These are phyloP conservation scores for Cephus cinctus DNA, from an alignment of 1,140 invertebrate genomes.

Conservation along the genomic window DNA sequence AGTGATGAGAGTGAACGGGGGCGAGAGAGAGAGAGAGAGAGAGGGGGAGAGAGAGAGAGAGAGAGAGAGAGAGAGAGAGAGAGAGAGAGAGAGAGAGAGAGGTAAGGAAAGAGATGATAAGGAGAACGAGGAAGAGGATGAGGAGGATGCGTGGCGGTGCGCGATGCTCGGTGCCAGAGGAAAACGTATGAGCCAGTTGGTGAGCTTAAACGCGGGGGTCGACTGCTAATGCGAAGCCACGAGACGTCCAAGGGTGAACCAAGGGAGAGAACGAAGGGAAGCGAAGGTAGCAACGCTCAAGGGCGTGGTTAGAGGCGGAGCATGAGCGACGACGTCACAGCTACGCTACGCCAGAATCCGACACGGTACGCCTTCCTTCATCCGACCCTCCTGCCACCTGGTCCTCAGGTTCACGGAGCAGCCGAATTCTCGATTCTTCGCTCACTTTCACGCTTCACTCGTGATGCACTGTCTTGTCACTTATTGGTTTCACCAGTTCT, in stretches of 20 bases:
- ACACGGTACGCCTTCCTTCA: conserved; percentile 11
- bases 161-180: conserved; percentile 11
- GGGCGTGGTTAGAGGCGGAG: conserved; percentile 21
- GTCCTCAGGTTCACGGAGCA: conserved; percentile 14
- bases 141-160: too few relatives aligned
- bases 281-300: conserved; percentile 12
- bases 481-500: too few relatives aligned
- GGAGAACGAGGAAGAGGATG: too few relatives aligned
- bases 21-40: too few relatives aligned
- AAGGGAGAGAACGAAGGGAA: conserved; percentile 13
- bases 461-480: too few relatives aligned
- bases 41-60: too few relatives aligned
- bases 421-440: conserved; percentile 26
- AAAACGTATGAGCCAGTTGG: too few relatives aligned
- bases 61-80: too few relatives aligned
- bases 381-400: conserved; percentile 3
- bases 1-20: too few relatives aligned
- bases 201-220: too few relatives aligned
- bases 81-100: too few relatives aligned
- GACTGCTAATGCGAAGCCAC: background rate
- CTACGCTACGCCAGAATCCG: conserved; percentile 5
- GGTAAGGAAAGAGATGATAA: too few relatives aligned
- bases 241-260: background rate
- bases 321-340: background rate
- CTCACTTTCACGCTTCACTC: conserved; percentile 27